Percentiles rank a stretch among this genome's conserved stretches.
phyloP scores from a whole-genome alignment of 1,140 invertebrate species.

The Charaxes varanes region DNA sequence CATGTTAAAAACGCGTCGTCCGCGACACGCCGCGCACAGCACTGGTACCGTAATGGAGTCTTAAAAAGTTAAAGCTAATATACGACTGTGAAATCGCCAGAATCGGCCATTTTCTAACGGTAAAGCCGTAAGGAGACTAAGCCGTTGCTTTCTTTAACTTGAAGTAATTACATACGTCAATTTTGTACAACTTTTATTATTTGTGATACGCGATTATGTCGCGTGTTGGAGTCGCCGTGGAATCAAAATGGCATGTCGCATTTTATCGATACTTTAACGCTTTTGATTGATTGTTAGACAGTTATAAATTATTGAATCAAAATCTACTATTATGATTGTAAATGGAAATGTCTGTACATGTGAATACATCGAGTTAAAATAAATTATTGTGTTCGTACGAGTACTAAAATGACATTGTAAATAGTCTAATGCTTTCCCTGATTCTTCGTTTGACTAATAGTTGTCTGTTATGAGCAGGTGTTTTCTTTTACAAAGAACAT shows the following conservation, averaged over 20 bases:
- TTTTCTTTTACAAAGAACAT: no score
- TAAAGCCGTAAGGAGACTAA: conserved; percentile 26
- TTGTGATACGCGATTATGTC: background rate
- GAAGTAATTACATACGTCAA: conserved; percentile 12
- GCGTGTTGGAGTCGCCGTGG: conserved; percentile 1
- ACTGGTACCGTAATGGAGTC: conserved; percentile 18
- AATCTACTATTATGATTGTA: background rate
- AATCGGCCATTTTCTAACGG: conserved; percentile 38
- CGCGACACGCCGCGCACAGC: conserved; percentile 18
- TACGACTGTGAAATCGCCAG: conserved; percentile 41
- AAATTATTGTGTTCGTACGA: no score
- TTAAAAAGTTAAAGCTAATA: conserved; percentile 23
- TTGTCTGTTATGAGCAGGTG: no score
- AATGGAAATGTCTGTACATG: background rate
- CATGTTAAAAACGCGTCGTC: conserved; percentile 24
- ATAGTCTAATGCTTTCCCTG: no score
- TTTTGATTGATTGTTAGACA: conserved; percentile 10
- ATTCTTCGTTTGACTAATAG: no score
- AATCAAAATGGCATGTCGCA: background rate
- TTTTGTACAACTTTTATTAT: conserved; percentile 7
- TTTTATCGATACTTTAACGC: background rate
- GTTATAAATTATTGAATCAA: conserved; percentile 6
- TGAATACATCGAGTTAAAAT: no score
- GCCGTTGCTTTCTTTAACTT: conserved; percentile 36
- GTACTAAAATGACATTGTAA: no score